Evolutionary conservation across 2,113 vertebrate genomes (phyloP).

Genomic region (Perognathus longimembris): DNA sequence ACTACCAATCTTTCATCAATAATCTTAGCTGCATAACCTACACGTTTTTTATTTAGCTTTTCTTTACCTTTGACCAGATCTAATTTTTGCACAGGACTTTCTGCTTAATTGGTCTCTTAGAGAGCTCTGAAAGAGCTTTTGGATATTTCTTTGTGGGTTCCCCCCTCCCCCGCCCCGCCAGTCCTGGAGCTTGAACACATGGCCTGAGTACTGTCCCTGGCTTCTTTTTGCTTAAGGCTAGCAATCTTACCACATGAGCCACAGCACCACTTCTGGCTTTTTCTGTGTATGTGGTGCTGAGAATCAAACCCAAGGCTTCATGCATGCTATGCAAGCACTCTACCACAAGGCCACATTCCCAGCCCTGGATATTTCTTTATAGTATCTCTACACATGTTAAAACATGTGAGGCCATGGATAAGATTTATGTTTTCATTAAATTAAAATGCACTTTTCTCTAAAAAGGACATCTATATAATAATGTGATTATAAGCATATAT

Average conservation of each 20-base stretch:
- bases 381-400: constrained; percentile 29
- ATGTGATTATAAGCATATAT: not conserved
- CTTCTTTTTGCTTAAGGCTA: no score
- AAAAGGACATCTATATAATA: constrained; percentile 7
- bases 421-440: constrained; percentile 44
- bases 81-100: constrained; percentile 42
- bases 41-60: constrained; percentile 20
- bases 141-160: not conserved
- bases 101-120: constrained; percentile 21
- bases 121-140: not conserved
- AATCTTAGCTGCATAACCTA: not conserved
- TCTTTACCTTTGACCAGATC: constrained; percentile 43
- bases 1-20: not conserved
- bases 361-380: not conserved
- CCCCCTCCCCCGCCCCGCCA: no score
- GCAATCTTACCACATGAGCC: no score
- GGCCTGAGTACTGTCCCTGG: no score
- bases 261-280: no score
- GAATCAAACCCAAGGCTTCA: no score
- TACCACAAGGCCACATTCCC: no score
- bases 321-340: no score
- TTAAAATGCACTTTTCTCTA: constrained; percentile 35
- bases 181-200: no score
- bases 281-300: no score
- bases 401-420: not conserved